These are phyloP conservation scores for Chelonus formosanus DNA, from an alignment of 2,888 invertebrate species.

Conservation along the genomic window DNA sequence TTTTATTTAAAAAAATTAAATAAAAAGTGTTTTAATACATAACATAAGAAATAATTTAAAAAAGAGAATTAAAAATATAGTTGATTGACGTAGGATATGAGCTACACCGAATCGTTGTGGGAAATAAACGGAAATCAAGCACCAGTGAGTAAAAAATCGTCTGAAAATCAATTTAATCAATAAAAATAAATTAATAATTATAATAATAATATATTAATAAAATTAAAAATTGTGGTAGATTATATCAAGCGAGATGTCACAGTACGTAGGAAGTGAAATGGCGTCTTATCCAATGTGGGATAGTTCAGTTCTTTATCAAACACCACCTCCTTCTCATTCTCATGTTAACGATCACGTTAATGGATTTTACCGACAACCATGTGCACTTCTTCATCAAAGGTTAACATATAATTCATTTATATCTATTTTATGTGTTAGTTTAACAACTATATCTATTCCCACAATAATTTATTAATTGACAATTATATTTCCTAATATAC, in stretches of 20 bases:
- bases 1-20: no score
- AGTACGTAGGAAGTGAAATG: slow-evolving; percentile 59
- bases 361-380: slow-evolving; percentile 60
- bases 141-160: slow-evolving; percentile 52
- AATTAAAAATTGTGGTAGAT: slow-evolving; percentile 34
- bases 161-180: slow-evolving; percentile 15
- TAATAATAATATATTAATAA: neutral
- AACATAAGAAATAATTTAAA: no score
- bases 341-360: slow-evolving; percentile 61
- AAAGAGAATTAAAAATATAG: neutral
- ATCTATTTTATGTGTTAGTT: no score
- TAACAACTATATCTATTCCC: no score
- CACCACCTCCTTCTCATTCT: slow-evolving; percentile 51
- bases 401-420: slow-evolving; percentile 33
- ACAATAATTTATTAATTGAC: no score
- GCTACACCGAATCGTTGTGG: slow-evolving; percentile 62
- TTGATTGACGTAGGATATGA: slow-evolving; percentile 56
- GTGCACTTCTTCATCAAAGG: slow-evolving; percentile 62
- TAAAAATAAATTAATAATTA: slow-evolving; percentile 1
- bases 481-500: no score
- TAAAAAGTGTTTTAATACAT: slow-evolving; percentile 1
- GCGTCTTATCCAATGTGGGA: slow-evolving; percentile 62
- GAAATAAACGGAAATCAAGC: slow-evolving; percentile 63
- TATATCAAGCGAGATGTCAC: slow-evolving; percentile 56
- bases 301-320: slow-evolving; percentile 61